Conservation (phyloP, 1,140 invertebrate genomes). For the Achatina immaculata region DNA sequence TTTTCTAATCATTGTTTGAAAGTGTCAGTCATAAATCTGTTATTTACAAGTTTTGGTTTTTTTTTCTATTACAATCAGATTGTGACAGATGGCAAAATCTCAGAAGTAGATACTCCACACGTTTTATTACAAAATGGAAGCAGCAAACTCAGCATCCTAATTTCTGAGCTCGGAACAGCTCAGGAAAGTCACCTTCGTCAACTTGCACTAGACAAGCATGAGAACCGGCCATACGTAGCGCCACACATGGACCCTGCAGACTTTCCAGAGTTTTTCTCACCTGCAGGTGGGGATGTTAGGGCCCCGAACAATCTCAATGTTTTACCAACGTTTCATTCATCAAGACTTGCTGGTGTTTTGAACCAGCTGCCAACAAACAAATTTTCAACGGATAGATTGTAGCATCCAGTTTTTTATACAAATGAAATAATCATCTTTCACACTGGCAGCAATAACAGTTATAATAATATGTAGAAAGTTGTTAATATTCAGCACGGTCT, state of each 20-base stretch:
- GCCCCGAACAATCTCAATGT: slow-evolving; percentile 40
- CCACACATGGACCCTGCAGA: slow-evolving; percentile 48
- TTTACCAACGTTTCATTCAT: slow-evolving; percentile 49
- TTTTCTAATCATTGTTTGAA: too few relatives aligned
- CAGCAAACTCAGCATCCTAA: slow-evolving; percentile 43
- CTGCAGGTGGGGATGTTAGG: slow-evolving; percentile 30
- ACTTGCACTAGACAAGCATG: slow-evolving; percentile 50
- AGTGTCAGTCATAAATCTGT: too few relatives aligned
- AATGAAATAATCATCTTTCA: background rate
- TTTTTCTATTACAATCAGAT: slow-evolving; percentile 37
- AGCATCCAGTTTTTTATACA: background rate
- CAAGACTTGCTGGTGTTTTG: slow-evolving; percentile 46
- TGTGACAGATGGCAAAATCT: slow-evolving; percentile 46
- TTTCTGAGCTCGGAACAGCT: slow-evolving; percentile 44
- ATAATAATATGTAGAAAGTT: too few relatives aligned
- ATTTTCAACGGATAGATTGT: slow-evolving; percentile 50
- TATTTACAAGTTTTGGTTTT: background rate
- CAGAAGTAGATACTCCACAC: slow-evolving; percentile 51
- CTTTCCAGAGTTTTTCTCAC: slow-evolving; percentile 37
- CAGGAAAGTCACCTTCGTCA: slow-evolving; percentile 42
- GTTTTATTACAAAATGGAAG: slow-evolving; percentile 48
- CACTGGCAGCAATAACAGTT: background rate
- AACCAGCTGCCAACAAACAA: slow-evolving; percentile 54
- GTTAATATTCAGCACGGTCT: too few relatives aligned
- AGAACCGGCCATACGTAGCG: slow-evolving; percentile 54